phyloP scores from a whole-genome alignment of 1,140 invertebrate genomes.

The Nephotettix cincticeps region DNA sequence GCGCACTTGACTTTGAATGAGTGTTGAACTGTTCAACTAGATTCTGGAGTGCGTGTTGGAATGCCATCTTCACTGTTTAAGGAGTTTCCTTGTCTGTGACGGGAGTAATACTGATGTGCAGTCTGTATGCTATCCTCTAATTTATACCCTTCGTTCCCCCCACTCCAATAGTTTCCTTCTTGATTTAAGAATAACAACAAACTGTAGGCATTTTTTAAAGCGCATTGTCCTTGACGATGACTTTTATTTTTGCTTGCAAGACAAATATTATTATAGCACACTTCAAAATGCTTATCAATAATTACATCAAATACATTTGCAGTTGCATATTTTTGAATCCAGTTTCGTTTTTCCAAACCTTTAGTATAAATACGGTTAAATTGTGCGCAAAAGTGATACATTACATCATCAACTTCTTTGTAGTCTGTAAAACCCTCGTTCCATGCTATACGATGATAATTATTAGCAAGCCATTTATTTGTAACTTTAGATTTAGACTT shows the following conservation, averaged over 20 bases:
- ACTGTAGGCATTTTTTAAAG: not conserved
- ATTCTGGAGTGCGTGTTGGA: not conserved
- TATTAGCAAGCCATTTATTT: not conserved
- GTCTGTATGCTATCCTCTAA: not conserved
- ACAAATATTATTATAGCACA: not conserved
- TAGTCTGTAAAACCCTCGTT: not conserved
- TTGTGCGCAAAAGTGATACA: not conserved
- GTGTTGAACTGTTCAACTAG: not conserved
- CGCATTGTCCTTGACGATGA: not conserved
- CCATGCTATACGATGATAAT: not conserved
- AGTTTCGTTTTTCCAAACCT: not conserved
- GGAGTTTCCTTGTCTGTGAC: not conserved
- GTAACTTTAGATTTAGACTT: not conserved
- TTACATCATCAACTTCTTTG: not conserved
- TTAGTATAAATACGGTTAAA: not conserved
- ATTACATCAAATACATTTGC: not conserved
- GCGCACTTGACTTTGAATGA: not conserved
- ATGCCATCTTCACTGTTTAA: not conserved
- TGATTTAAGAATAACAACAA: not conserved
- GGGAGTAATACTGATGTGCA: not conserved
- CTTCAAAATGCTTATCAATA: not conserved
- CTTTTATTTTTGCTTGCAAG: not conserved
- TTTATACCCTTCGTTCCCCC: not conserved
- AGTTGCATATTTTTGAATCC: not conserved
- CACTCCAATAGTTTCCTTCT: not conserved